A percentile compares a stretch with the other conserved stretches of the same genome.
Evolutionary conservation across 92 coral and sea anemone species (phyloP).

Genomic region (Epizoanthus scotinus): DNA sequence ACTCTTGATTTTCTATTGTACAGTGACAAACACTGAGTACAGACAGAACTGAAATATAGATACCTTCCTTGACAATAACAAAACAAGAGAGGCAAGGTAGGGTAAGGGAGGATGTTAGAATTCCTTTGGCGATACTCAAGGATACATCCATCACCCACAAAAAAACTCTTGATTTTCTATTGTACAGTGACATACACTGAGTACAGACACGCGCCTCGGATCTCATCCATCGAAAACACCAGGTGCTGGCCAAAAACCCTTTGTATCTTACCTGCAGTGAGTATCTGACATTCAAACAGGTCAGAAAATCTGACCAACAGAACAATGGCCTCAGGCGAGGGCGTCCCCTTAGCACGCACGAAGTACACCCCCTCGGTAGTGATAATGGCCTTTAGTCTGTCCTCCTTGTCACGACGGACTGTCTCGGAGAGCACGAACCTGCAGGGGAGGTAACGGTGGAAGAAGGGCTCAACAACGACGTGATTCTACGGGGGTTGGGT

Average conservation of each 20-base stretch:
- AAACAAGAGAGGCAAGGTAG: no score
- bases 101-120: neutral
- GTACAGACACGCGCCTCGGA: neutral
- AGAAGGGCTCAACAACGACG: neutral
- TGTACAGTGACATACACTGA: neutral
- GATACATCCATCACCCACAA: no score
- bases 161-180: neutral
- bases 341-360: slow-evolving; percentile 93
- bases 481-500: neutral
- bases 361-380: slow-evolving; percentile 96
- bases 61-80: no score
- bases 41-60: no score
- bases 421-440: slow-evolving; percentile 95
- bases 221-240: neutral
- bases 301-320: slow-evolving; percentile 85
- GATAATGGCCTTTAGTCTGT: slow-evolving; percentile 87
- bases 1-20: neutral
- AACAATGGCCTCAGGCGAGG: slow-evolving; percentile 96
- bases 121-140: neutral
- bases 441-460: neutral
- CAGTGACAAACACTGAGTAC: neutral
- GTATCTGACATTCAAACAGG: slow-evolving; percentile 91
- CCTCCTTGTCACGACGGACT: slow-evolving; percentile 93
- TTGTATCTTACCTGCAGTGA: slow-evolving; percentile 67
- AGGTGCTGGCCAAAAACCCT: neutral